Percentiles rank a stretch among this genome's conserved stretches.
Evolutionary conservation across 2,888 invertebrate species (phyloP).

Genomic region (Helicoverpa assulta): DNA sequence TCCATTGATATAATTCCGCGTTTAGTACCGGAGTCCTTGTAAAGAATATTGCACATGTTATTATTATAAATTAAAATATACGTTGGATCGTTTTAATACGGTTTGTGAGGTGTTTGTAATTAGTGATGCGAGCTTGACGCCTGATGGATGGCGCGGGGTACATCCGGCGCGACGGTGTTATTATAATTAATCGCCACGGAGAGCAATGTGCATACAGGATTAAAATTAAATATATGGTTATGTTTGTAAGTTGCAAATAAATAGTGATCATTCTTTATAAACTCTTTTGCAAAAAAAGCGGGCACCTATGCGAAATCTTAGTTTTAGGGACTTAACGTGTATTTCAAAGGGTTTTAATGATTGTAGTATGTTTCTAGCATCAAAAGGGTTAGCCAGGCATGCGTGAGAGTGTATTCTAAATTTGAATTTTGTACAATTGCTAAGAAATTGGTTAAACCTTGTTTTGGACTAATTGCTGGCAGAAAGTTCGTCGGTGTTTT

Average conservation of each 20-base stretch:
- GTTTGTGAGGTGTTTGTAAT: slow-evolving; percentile 81
- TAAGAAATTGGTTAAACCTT: no score
- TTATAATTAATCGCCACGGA: slow-evolving; percentile 65
- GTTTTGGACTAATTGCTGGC: no score
- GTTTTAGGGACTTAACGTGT: no score
- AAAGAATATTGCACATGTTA: slow-evolving; percentile 73
- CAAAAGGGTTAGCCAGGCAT: no score
- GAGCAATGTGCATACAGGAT: slow-evolving; percentile 56
- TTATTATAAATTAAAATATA: slow-evolving; percentile 87
- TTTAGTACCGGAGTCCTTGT: slow-evolving; percentile 34
- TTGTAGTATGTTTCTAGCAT: no score
- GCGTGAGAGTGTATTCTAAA: no score
- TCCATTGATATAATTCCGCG: slow-evolving; percentile 50
- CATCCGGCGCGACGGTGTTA: slow-evolving; percentile 67
- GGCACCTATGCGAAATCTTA: no score
- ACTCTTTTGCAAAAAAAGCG: no score
- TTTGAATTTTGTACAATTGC: no score
- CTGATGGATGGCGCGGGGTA: slow-evolving; percentile 73
- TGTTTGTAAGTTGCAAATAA: slow-evolving; percentile 30
- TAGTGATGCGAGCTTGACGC: slow-evolving; percentile 77
- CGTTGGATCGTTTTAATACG: slow-evolving; percentile 83
- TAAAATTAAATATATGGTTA: slow-evolving; percentile 52
- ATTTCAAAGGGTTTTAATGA: no score
- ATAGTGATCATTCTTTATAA: slow-evolving; percentile 52
- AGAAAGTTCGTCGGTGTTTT: no score